Conservation (phyloP, 1,140 invertebrate species). For the Ceratina australensis region DNA sequence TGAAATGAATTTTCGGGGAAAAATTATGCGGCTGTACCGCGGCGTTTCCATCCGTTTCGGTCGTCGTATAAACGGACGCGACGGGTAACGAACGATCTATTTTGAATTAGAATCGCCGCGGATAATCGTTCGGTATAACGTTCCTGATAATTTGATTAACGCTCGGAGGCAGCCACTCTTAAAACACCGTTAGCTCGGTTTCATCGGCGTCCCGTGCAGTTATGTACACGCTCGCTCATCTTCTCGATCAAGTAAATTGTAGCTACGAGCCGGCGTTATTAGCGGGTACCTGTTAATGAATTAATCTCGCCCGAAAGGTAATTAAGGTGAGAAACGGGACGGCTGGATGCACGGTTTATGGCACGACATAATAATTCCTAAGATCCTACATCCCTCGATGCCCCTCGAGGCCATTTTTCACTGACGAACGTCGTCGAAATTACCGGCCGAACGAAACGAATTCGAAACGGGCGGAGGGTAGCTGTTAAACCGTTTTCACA, state of each 20-base stretch:
- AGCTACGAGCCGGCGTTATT: slow-evolving; percentile 36
- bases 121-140: neutral
- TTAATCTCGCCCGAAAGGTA: slow-evolving; percentile 41
- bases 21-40: slow-evolving; percentile 1
- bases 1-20: slow-evolving; percentile 38
- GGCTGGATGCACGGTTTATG: slow-evolving; percentile 30
- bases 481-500: neutral
- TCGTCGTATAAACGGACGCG: neutral
- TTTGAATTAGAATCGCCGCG: neutral
- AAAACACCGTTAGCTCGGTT: neutral
- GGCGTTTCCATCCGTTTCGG: neutral
- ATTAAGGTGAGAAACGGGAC: slow-evolving; percentile 42
- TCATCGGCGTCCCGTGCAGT: neutral
- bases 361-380: slow-evolving; percentile 44
- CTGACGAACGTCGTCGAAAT: neutral
- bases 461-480: neutral
- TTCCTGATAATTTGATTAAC: neutral
- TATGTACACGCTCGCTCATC: neutral
- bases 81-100: neutral
- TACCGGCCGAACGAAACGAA: neutral
- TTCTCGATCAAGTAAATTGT: slow-evolving; percentile 30
- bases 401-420: slow-evolving; percentile 14
- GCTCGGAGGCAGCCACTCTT: no score
- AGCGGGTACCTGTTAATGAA: slow-evolving; percentile 42
- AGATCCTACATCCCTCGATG: slow-evolving; percentile 3